Base-by-base conservation (phyloP, 2,888 invertebrate genomes). In the Latrodectus elegans region DNA sequence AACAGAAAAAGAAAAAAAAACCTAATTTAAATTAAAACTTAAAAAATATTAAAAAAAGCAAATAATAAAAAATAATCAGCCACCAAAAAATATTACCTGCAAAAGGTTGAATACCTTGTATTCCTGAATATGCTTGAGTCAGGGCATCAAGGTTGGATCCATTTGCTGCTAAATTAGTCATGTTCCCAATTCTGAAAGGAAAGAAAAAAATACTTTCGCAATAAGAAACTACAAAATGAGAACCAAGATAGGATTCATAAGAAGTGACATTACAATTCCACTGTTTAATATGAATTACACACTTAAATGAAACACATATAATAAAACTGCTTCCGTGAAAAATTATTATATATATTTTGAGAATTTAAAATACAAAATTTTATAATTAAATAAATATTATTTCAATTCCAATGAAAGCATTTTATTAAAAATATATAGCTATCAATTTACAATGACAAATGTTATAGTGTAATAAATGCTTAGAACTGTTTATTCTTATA, bases 61-160 rank as follows among this genome's bases (percentile, higher is more conserved):
- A 6, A 60, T 10, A 60, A 60, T n/a, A 11, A 60, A 12, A 60
- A n/a, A 26, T 68, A 68, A 68, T 12, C 64, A 64, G 17, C 17
- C 0, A 15, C 10, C 17, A 11, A 64, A 64, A 17, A 26, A 72
- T 71, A 74, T 83, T 73, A 88, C 88, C 80, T 84, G 88, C 70
- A 79, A 88, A 88, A 53, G 76, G 83, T 38, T 83, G 88, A 74
- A 88, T 88, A 68, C 88, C 84, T 84, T 94, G 94, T 90, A 94
- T 93, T 90, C 94, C 94, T 89, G 94, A 93, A 91, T 94, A 94
- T 67, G 94, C 94, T 91, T 93, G 94, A 90, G 93, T 93, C 88
- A 94, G 92, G 55, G 94, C 93, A 90, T 94, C 94, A 91, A 94
- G 93, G 88, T 92, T 92, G 52, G 92, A 91, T 53, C 92, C 91